phyloP scores from a whole-genome alignment of 1,140 invertebrate genomes.

The Ctenoplectra terminalis region DNA sequence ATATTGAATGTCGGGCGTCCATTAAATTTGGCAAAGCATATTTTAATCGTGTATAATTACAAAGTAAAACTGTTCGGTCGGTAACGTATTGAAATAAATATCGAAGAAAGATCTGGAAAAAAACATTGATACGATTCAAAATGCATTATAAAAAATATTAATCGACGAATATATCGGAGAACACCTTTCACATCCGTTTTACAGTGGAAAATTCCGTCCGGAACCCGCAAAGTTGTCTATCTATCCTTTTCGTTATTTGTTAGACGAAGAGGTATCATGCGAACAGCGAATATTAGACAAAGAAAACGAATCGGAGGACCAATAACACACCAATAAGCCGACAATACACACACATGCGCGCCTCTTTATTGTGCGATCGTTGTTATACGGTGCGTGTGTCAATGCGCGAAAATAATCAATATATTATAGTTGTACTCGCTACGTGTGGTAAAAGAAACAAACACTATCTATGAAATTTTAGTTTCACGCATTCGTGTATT shows the following conservation, averaged over 20 bases:
- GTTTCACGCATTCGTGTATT: background rate
- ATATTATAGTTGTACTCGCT: constrained; percentile 7
- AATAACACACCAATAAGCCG: constrained; percentile 40
- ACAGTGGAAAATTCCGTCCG: constrained; percentile 44
- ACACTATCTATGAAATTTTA: background rate
- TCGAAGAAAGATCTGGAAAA: background rate
- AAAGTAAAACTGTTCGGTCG: background rate
- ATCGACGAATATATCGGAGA: background rate
- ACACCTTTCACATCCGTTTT: constrained; percentile 37
- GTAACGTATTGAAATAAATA: too few species aligned
- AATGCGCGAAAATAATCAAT: constrained; percentile 59
- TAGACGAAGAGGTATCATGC: constrained; percentile 15
- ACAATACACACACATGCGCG: constrained; percentile 26
- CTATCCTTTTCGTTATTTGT: constrained; percentile 49
- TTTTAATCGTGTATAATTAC: too few species aligned
- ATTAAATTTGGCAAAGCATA: background rate
- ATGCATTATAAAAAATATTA: background rate
- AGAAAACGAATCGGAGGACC: constrained; percentile 31
- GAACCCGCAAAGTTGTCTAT: constrained; percentile 29
- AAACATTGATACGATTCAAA: background rate
- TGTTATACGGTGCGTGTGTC: constrained; percentile 30
- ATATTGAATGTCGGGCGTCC: background rate
- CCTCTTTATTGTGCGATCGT: constrained; percentile 2
- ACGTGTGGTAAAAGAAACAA: background rate
- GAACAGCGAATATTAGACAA: constrained; percentile 13